Percentiles rank a stretch among this genome's conserved stretches.
phyloP scores from a whole-genome alignment of 2,113 vertebrate genomes.

The Pollimyrus isidori region DNA sequence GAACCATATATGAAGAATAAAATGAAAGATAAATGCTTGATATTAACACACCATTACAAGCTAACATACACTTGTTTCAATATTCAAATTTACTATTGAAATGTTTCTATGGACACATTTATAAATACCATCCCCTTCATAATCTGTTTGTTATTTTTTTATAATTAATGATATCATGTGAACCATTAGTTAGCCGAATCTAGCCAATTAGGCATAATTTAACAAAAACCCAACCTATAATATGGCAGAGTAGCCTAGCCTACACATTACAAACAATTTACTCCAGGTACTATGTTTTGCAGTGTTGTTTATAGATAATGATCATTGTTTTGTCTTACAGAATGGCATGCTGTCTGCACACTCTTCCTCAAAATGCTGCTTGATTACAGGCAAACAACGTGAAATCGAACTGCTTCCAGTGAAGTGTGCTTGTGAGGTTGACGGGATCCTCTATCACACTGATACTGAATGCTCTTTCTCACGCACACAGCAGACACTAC shows the following conservation, averaged over 20 bases:
- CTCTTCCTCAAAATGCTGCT: background rate
- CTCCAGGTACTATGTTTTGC: background rate
- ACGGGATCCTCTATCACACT: no score
- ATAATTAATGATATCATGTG: background rate
- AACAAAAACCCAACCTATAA: background rate
- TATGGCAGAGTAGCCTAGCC: background rate
- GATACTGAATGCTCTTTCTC: no score
- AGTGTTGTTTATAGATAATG: background rate
- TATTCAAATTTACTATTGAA: background rate
- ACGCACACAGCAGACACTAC: no score
- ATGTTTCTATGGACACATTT: background rate
- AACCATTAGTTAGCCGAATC: background rate
- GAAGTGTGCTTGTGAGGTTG: background rate
- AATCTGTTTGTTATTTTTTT: background rate
- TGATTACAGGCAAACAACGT: background rate
- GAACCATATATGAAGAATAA: no score
- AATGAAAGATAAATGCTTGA: no score
- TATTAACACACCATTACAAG: no score
- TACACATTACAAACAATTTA: background rate
- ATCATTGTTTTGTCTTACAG: background rate
- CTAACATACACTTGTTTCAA: no score
- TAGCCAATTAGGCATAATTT: background rate
- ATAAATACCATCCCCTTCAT: background rate
- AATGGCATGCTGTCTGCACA: background rate
- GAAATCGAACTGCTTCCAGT: background rate